phyloP scores from a whole-genome alignment of 2,888 invertebrate species.

The Trissolcus japonicus region DNA sequence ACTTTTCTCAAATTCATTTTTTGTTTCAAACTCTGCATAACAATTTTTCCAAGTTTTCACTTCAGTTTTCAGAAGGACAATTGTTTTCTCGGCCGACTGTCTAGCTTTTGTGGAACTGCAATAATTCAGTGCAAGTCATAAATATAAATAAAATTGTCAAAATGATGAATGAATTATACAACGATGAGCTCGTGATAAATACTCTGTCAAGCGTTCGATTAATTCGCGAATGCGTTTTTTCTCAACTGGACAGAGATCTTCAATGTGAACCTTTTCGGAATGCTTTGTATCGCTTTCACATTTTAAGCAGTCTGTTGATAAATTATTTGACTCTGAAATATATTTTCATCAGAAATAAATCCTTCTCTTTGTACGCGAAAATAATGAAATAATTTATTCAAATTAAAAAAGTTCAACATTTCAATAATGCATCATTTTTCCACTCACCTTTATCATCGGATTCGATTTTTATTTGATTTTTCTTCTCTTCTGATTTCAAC shows the following conservation, averaged over 20 bases:
- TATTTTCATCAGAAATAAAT: neutral
- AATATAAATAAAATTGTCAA: neutral
- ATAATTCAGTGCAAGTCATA: constrained; percentile 4
- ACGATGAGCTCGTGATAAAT: neutral
- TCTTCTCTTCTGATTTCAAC: constrained; percentile 6
- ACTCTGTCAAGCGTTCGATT: constrained; percentile 47
- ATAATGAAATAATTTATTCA: too few relatives aligned
- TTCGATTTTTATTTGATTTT: constrained; percentile 4
- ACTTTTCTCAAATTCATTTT: constrained; percentile 39
- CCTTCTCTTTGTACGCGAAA: neutral
- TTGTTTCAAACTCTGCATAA: constrained; percentile 18
- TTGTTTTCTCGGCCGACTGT: constrained; percentile 28
- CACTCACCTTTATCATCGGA: constrained; percentile 12
- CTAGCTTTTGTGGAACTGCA: constrained; percentile 37
- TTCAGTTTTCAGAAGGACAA: constrained; percentile 34
- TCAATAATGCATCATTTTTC: neutral
- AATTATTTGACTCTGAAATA: neutral
- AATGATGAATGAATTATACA: constrained; percentile 1
- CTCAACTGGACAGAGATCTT: constrained; percentile 49
- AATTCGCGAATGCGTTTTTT: constrained; percentile 47
- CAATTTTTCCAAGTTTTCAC: constrained; percentile 38
- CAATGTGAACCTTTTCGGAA: constrained; percentile 38
- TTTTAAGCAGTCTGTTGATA: constrained; percentile 19
- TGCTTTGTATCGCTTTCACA: constrained; percentile 34
- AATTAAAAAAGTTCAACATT: neutral